phyloP scores from a whole-genome alignment of 2,113 vertebrate genomes.

The Phaethornis superciliosus region DNA sequence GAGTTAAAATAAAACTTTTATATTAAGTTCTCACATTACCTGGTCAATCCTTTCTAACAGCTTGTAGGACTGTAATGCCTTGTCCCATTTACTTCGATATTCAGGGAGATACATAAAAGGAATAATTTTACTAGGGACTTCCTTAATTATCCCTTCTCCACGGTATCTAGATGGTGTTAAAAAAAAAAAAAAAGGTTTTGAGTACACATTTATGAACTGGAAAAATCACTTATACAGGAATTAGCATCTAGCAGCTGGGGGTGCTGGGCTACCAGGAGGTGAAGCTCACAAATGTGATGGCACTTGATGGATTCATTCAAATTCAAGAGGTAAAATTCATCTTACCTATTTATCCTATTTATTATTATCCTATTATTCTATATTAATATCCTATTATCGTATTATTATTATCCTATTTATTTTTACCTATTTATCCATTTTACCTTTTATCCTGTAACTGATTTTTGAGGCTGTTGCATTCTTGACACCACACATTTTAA shows the following conservation, averaged over 20 bases:
- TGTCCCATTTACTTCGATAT: constrained; percentile 74
- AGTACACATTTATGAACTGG: neutral
- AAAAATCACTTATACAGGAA: neutral
- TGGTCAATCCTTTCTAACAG: constrained; percentile 67
- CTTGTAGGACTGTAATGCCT: constrained; percentile 52
- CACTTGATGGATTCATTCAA: neutral
- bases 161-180: constrained; percentile 61
- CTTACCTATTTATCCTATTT: too few species aligned
- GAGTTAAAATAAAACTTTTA: neutral
- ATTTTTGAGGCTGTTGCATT: neutral
- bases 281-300: neutral
- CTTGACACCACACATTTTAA: neutral
- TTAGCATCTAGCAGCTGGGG: neutral
- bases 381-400: too few species aligned
- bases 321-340: neutral
- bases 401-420: too few species aligned
- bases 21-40: constrained; percentile 45
- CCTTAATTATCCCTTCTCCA: constrained; percentile 72
- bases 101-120: constrained; percentile 72
- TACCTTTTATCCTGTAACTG: neutral
- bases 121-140: constrained; percentile 60
- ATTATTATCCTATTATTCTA: too few species aligned
- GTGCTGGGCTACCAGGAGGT: neutral
- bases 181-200: neutral
- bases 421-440: too few species aligned